These are phyloP conservation scores for Carollia perspicillata DNA, from an alignment of 2,113 vertebrate genomes.

Conservation along the genomic window DNA sequence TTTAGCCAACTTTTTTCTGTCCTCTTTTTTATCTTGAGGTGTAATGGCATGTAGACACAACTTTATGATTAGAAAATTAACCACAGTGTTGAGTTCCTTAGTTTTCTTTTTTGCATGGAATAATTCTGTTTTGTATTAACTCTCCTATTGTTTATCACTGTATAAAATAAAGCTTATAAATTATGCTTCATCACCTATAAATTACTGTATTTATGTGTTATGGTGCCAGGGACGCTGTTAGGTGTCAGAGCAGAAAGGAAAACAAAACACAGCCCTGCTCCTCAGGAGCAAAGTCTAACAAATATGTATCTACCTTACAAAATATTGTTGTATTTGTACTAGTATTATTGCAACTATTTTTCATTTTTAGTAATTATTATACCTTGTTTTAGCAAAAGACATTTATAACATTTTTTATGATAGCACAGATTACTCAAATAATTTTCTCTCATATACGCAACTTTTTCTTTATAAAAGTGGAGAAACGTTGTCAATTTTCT, in stretches of 20 bases:
- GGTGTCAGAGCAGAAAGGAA: not conserved
- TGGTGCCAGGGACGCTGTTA: not conserved
- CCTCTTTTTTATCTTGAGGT: not conserved
- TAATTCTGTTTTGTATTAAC: conserved; percentile 12
- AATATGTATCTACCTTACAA: conserved; percentile 33
- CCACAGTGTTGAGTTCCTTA: not conserved
- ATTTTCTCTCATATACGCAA: conserved; percentile 35
- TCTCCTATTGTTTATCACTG: not conserved
- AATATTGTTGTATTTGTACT: conserved; percentile 57
- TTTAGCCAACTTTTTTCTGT: not conserved
- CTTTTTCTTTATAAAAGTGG: conserved; percentile 47
- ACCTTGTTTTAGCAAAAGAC: conserved; percentile 42
- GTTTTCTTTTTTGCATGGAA: not conserved
- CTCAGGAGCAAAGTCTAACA: conserved; percentile 30
- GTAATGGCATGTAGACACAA: not conserved
- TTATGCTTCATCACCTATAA: not conserved
- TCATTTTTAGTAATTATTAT: conserved; percentile 70
- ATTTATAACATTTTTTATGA: conserved; percentile 66
- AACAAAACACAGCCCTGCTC: not conserved
- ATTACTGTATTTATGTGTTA: conserved; percentile 17
- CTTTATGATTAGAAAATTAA: conserved; percentile 34
- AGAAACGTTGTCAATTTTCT: conserved; percentile 59
- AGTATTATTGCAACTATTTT: conserved; percentile 57
- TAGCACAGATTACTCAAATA: conserved; percentile 54
- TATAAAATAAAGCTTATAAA: conserved; percentile 43